Evolutionary conservation across 2,797 vertebrate genomes (phyloP).

Genomic region (Melanotaenia nigrans): DNA sequence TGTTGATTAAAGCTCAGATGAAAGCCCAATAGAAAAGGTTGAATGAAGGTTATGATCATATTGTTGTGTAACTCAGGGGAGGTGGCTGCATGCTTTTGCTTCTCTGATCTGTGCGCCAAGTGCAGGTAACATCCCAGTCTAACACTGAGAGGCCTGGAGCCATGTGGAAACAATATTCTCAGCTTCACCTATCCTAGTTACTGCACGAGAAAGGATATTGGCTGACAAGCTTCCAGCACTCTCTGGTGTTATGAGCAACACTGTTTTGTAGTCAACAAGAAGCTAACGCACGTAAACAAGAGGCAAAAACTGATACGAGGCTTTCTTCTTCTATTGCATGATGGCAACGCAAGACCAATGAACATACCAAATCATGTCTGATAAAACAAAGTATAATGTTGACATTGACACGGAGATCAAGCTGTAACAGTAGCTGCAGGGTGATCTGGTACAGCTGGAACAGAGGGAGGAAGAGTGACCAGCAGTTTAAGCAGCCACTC

Average conservation of each 20-base stretch:
- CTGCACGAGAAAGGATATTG: constrained; percentile 73
- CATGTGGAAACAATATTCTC: constrained; percentile 72
- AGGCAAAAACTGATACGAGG: constrained; percentile 39
- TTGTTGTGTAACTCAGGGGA: constrained; percentile 66
- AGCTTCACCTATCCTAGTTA: constrained; percentile 59
- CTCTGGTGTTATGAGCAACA: constrained; percentile 58
- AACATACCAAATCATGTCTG: constrained; percentile 61
- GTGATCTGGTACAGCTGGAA: constrained; percentile 24
- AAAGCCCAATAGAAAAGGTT: constrained; percentile 61
- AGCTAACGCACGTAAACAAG: constrained; percentile 32
- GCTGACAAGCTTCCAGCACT: constrained; percentile 58
- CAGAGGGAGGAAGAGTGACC: constrained; percentile 6
- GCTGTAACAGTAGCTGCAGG: constrained; percentile 21
- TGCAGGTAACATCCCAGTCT: constrained; percentile 62
- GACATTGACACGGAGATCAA: constrained; percentile 47
- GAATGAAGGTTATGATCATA: constrained; percentile 64
- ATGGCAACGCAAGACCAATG: constrained; percentile 56
- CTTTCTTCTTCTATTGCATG: constrained; percentile 43
- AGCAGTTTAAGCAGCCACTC: constrained; percentile 31
- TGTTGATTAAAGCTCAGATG: constrained; percentile 67
- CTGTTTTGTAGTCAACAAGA: constrained; percentile 36
- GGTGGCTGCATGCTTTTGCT: constrained; percentile 54
- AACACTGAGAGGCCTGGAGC: constrained; percentile 40
- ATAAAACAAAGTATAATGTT: constrained; percentile 56
- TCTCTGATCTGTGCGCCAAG: constrained; percentile 66